These are phyloP conservation scores for Rattus norvegicus DNA, from an alignment of 2,113 vertebrate species.

Conservation along the genomic window GRCr8 NC_086028.1:99649001-99649500, in stretches of 20 bases:
- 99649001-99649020: too few species aligned
- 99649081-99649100: neutral
- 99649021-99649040: too few species aligned
- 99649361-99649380: neutral
- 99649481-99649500: neutral
- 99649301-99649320: accelerated
- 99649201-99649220: neutral
- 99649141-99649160: neutral
- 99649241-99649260: neutral
- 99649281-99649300: neutral
- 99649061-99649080: neutral
- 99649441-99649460: neutral
- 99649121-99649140: accelerated
- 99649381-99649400: neutral
- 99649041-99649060: accelerated
- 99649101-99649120: neutral
- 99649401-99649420: neutral
- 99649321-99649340: accelerated
- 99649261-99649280: neutral
- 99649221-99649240: neutral
- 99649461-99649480: neutral
- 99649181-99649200: neutral
- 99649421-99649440: neutral
- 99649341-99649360: neutral
- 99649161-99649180: neutral